Evolutionary conservation across 1,140 invertebrate genomes (phyloP).

Genomic region (Lycorma delicatula): DNA sequence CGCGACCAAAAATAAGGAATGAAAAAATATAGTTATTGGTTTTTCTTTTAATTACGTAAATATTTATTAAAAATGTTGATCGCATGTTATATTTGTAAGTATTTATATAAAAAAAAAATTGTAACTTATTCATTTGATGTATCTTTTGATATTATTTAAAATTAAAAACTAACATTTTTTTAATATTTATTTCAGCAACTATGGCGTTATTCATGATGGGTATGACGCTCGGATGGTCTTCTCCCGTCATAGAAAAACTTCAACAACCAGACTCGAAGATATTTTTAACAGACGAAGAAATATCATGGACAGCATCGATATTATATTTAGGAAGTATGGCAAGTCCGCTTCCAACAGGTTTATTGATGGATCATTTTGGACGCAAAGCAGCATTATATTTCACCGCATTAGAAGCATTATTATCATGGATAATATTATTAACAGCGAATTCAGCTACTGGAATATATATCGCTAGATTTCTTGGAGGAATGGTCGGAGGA

Average conservation of each 20-base stretch:
- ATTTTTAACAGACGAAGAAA: conserved; percentile 10
- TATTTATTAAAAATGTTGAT: no score
- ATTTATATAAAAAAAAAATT: no score
- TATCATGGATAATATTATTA: conserved; percentile 45
- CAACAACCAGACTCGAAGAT: conserved; percentile 20
- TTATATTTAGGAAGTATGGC: conserved; percentile 22
- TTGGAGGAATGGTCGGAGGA: conserved; percentile 41
- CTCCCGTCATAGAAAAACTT: conserved; percentile 52
- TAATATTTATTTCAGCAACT: conserved; percentile 7
- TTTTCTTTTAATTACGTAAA: no score
- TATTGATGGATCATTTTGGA: conserved; percentile 62
- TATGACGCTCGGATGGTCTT: conserved; percentile 62
- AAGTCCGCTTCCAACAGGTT: conserved; percentile 31
- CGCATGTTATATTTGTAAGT: no score
- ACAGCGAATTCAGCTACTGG: neutral
- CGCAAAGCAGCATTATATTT: conserved; percentile 59
- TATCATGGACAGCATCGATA: conserved; percentile 23
- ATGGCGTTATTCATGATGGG: conserved; percentile 45
- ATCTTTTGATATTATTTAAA: no score
- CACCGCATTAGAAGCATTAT: conserved; percentile 45
- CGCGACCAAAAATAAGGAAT: no score
- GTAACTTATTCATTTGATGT: no score
- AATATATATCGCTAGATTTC: conserved; percentile 18
- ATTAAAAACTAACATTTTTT: no score
- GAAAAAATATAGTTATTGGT: no score